Conservation (phyloP, 1,140 invertebrate species). For the Aphis gossypii region DNA sequence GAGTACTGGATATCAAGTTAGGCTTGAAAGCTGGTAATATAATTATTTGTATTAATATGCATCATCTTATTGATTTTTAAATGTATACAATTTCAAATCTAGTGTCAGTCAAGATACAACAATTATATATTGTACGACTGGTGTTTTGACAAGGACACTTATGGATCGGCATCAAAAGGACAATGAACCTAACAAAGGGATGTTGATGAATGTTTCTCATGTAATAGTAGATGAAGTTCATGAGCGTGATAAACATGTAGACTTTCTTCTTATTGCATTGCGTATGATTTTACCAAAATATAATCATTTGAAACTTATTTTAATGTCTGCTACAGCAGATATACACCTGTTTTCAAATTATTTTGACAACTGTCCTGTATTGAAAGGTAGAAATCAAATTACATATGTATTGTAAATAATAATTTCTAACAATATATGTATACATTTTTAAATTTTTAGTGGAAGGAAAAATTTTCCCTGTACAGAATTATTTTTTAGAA, state of each 20-base stretch:
- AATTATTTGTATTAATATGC: background rate
- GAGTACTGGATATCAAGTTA: conserved; percentile 93
- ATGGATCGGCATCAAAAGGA: conserved; percentile 75
- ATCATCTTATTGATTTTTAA: background rate
- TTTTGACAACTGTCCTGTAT: conserved; percentile 80
- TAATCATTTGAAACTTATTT: conserved; percentile 79
- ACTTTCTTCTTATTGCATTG: conserved; percentile 89
- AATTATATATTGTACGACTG: conserved; percentile 90
- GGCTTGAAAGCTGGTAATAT: conserved; percentile 74
- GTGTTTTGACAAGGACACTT: conserved; percentile 84
- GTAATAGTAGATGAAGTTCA: conserved; percentile 91
- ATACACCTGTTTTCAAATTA: conserved; percentile 80
- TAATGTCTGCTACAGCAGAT: conserved; percentile 96
- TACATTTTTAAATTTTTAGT: conserved; percentile 47
- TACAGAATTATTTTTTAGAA: conserved; percentile 82
- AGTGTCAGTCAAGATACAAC: conserved; percentile 72
- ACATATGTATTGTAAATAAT: background rate
- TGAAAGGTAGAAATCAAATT: conserved; percentile 65
- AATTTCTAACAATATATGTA: background rate
- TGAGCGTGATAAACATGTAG: conserved; percentile 90
- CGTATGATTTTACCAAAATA: conserved; percentile 78
- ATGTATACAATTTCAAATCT: background rate
- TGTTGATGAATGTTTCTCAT: conserved; percentile 79
- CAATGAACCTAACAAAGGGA: conserved; percentile 50
- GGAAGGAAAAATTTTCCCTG: conserved; percentile 76